These are phyloP conservation scores for Ceratothoa steindachneri DNA, from an alignment of 2,888 invertebrate species.

Conservation along the genomic window DNA sequence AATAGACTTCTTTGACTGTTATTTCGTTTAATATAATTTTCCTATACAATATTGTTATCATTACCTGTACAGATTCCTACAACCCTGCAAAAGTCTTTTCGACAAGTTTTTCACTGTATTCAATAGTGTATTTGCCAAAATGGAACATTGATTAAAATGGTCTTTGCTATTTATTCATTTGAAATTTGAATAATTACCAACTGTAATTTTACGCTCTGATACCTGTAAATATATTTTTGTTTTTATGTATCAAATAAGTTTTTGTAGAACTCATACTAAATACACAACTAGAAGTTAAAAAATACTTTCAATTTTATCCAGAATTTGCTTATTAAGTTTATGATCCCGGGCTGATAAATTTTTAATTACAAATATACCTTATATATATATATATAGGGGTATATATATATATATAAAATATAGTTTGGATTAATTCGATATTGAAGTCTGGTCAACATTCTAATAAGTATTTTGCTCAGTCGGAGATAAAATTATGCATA, in stretches of 20 bases:
- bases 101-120: no score
- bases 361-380: no score
- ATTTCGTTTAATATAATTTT: no score
- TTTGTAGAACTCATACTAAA: conserved; percentile 11
- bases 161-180: not conserved
- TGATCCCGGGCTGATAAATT: no score
- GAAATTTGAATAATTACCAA: not conserved
- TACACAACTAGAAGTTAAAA: conserved; percentile 3
- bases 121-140: no score
- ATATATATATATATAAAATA: no score
- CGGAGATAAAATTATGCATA: no score
- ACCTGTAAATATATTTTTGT: conserved; percentile 10
- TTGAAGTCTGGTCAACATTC: no score
- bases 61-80: not conserved
- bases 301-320: not conserved
- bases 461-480: no score
- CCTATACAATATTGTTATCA: not conserved
- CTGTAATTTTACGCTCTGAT: conserved; percentile 2
- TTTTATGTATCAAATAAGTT: conserved; percentile 8
- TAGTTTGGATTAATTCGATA: no score
- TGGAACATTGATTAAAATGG: no score
- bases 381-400: no score
- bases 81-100: not conserved
- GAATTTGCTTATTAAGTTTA: not conserved
- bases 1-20: not conserved